Base-by-base conservation (phyloP, 1,140 invertebrate genomes). In the Pteromalus puparum region DNA sequence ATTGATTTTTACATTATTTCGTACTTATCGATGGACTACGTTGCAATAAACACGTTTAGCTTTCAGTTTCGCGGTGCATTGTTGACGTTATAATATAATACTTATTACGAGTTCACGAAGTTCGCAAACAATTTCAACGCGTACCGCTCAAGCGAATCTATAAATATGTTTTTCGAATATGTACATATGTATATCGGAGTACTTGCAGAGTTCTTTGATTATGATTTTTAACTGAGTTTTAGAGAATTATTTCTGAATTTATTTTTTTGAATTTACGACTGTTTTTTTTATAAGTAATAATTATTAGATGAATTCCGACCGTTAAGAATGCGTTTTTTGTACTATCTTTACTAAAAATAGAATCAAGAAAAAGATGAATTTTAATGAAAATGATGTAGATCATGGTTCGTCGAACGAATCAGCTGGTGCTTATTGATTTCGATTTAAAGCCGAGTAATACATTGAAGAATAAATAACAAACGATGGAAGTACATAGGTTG, bases 1-100 rank as follows among this genome's bases (percentile, higher is more conserved):
- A 88, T 87, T 86, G 84, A 82, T 88, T 87, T 72, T 65, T 72
- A 12, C 67, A 53, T 82, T 70, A 65, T 86, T 85, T 87, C 85
- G 38, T 73, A 83, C 85, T 30, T 72, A 79, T 26, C n/a, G 48
- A 46, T 61, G 68, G 70, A 74, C 48, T 70, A 15, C 10, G 2
- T 24, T 18, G 72, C 72, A 74, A 74, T 74, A 74, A 61, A 61
- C 9, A 67, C 15, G 15, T 46, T 46, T 70, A 70, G 34, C 15
- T 83, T 86, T 70, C 24, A 81, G 73, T 82, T 34, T 72, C 46
- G 70, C 46, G 30, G 38, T 68, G 34, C 77, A 65, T 74, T 81
- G 67, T 21, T 72, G 21, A 74, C 48, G 28, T 73, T 53, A 70
- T 81, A 24, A 34, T 61, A 74, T 75, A 3, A 82, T 82, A 6